These are phyloP conservation scores for Oryzaephilus surinamensis DNA, from an alignment of 1,140 invertebrate genomes.

Conservation along the genomic window DNA sequence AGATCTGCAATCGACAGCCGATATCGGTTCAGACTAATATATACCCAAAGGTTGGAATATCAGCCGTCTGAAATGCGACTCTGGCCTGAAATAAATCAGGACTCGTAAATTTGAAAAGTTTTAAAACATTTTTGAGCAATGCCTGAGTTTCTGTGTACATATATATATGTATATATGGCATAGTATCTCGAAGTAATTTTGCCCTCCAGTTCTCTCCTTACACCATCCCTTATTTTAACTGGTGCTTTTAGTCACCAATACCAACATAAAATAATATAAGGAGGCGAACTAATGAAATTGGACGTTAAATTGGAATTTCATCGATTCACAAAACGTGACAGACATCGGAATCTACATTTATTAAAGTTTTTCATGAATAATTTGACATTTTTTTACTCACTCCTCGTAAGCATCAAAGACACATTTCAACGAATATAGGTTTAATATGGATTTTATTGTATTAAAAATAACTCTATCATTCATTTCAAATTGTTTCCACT, in stretches of 20 bases:
- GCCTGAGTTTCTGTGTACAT: too few relatives aligned
- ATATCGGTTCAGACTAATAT: slow-evolving; percentile 10
- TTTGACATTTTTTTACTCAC: slow-evolving; percentile 8
- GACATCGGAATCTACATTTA: slow-evolving; percentile 12
- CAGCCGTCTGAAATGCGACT: slow-evolving; percentile 8
- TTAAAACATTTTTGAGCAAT: too few relatives aligned
- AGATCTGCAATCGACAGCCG: slow-evolving; percentile 8
- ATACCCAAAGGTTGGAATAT: too few relatives aligned
- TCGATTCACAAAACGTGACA: slow-evolving; percentile 15
- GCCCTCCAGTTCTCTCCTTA: too few relatives aligned
- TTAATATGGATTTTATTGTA: slow-evolving; percentile 8
- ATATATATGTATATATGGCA: too few relatives aligned
- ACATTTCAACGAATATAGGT: slow-evolving; percentile 5
- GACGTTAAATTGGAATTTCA: slow-evolving; percentile 18
- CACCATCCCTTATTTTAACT: too few relatives aligned
- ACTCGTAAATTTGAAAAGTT: slow-evolving; percentile 17
- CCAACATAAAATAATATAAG: slow-evolving; percentile 10
- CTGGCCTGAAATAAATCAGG: slow-evolving; percentile 12
- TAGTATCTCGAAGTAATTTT: too few relatives aligned
- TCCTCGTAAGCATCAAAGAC: too few relatives aligned
- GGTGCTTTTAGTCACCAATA: too few relatives aligned
- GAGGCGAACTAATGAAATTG: slow-evolving; percentile 14
- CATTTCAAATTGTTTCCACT: slow-evolving; percentile 5
- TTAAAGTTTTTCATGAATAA: slow-evolving; percentile 12
- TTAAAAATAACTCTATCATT: neutral